Conservation (phyloP, 2,888 invertebrate species). For the Pollenia griseotomentosa region DNA sequence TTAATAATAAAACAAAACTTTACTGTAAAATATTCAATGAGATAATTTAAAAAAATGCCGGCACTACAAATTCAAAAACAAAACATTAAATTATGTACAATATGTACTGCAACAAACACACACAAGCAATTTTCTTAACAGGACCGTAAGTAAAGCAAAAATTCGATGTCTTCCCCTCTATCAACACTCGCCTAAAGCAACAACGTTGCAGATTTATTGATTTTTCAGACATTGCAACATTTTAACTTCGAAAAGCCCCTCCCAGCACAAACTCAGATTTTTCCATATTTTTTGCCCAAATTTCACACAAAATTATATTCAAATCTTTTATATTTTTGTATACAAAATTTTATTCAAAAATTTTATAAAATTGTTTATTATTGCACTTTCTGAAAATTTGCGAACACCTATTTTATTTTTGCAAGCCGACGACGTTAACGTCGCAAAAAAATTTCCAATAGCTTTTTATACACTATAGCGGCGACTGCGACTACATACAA, state of each 20-base stretch:
- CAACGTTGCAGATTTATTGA: constrained; percentile 69
- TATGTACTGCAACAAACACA: constrained; percentile 26
- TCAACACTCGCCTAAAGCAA: constrained; percentile 26
- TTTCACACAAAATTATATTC: background rate
- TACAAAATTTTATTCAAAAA: constrained; percentile 2
- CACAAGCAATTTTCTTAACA: constrained; percentile 14
- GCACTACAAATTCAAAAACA: constrained; percentile 53
- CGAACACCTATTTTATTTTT: constrained; percentile 42
- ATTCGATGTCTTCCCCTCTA: constrained; percentile 6
- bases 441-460: constrained; percentile 71
- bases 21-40: background rate
- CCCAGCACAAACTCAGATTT: constrained; percentile 44
- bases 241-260: constrained; percentile 62
- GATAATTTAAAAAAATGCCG: constrained; percentile 59
- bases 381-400: constrained; percentile 40
- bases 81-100: constrained; percentile 34
- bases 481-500: constrained; percentile 62
- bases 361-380: background rate
- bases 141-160: constrained; percentile 32
- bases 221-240: constrained; percentile 71
- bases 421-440: constrained; percentile 65
- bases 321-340: constrained; percentile 4
- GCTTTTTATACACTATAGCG: constrained; percentile 58
- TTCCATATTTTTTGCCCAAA: background rate
- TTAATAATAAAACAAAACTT: background rate